phyloP scores from a whole-genome alignment of 2,113 vertebrate species.

The Platichthys flesus region DNA sequence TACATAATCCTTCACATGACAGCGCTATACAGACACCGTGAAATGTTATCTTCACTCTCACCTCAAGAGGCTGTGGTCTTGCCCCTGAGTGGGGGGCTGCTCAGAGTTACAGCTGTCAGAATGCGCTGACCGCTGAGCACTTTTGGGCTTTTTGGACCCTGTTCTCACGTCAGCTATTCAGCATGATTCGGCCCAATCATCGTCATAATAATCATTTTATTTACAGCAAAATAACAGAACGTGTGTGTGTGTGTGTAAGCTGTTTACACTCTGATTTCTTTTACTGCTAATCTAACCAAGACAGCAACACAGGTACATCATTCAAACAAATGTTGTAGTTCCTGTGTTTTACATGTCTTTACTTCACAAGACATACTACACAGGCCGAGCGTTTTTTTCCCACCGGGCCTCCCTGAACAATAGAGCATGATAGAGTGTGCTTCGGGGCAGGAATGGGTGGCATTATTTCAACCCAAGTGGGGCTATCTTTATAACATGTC shows the following conservation, averaged over 20 bases:
- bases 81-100: conserved; percentile 71
- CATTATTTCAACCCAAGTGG: conserved; percentile 81
- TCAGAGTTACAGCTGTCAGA: conserved; percentile 82
- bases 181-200: conserved; percentile 20
- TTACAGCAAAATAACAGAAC: conserved; percentile 1
- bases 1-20: conserved; percentile 83
- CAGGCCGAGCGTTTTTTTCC: conserved; percentile 14
- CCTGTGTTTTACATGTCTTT: conserved; percentile 35
- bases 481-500: conserved; percentile 83
- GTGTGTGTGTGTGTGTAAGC: neutral
- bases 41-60: conserved; percentile 84
- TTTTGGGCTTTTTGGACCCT: conserved; percentile 53
- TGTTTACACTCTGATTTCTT: conserved; percentile 3
- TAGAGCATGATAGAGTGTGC: conserved; percentile 72
- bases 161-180: conserved; percentile 43
- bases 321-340: conserved; percentile 11
- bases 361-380: conserved; percentile 39
- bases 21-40: conserved; percentile 82
- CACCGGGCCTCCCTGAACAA: conserved; percentile 71
- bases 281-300: conserved; percentile 19
- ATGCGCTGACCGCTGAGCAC: conserved; percentile 64
- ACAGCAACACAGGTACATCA: neutral
- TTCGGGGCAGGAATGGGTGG: conserved; percentile 81
- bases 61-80: conserved; percentile 78
- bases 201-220: conserved; percentile 16